phyloP scores from a whole-genome alignment of 1,140 invertebrate genomes.

The Lepidotrigona ventralis region DNA sequence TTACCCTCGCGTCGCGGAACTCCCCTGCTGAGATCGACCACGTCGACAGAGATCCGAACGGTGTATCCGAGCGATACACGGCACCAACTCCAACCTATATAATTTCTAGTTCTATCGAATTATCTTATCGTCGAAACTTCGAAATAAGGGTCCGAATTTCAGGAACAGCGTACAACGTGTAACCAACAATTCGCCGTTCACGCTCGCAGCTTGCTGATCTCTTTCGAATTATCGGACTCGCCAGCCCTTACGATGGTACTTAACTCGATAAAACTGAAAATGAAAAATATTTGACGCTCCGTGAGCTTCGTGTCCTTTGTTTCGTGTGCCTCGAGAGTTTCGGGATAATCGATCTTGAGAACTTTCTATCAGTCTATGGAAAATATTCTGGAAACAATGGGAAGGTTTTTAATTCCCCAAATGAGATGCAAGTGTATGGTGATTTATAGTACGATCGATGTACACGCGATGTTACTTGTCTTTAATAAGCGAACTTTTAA shows the following conservation, averaged over 20 bases:
- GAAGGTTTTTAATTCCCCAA: background rate
- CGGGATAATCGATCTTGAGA: too few relatives aligned
- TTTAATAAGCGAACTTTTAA: constrained; percentile 37
- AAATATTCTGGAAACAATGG: background rate
- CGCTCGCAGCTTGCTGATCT: background rate
- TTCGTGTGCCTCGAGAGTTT: background rate
- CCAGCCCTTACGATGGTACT: too few relatives aligned
- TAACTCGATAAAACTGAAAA: too few relatives aligned
- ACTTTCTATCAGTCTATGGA: too few relatives aligned
- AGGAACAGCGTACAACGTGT: background rate
- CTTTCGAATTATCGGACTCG: too few relatives aligned
- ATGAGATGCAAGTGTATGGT: constrained; percentile 1
- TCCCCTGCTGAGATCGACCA: constrained; percentile 51
- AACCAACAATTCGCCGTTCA: background rate
- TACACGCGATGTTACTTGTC: background rate
- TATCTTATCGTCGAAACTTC: constrained; percentile 26
- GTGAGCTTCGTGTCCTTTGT: background rate
- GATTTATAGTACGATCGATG: background rate
- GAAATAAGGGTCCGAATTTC: constrained; percentile 25
- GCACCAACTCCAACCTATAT: background rate
- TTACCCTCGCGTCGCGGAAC: constrained; percentile 60
- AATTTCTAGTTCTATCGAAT: constrained; percentile 40
- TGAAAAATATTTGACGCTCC: too few relatives aligned
- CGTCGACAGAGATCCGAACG: constrained; percentile 55
- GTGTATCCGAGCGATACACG: constrained; percentile 2